Evolutionary conservation across 2,888 invertebrate genomes (phyloP), one percentile per base, ranked within the genome.

Genomic region (Tanytarsus gracilentus): DNA sequence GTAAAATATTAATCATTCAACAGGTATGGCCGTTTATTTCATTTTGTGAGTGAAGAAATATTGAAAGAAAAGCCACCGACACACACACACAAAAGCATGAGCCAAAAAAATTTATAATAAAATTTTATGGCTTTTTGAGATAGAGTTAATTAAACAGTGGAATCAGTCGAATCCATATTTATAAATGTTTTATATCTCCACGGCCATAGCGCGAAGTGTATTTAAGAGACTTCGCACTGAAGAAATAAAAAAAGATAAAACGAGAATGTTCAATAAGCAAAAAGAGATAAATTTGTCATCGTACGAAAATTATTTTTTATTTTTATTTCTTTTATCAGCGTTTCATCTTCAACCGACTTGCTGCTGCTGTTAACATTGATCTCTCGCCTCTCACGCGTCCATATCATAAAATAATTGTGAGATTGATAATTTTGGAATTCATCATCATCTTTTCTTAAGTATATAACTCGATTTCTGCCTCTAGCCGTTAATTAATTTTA

Each of bases 211-310:
- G n/a, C n/a, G n/a, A n/a, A n/a, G n/a, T n/a, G n/a, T n/a, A n/a
- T n/a, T n/a, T n/a, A n/a, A n/a, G n/a, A n/a, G n/a, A n/a, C n/a
- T n/a, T n/a, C n/a, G n/a, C n/a, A n/a, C n/a, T n/a, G 16, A 36
- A 36, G 16, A 36, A 36, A 14, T n/a, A 14, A 16, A 26, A 49
- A 25, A 49, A 49, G 49, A 49, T 25, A 25, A 49, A 49, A 49
- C 14, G 49, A 25, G 49, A 49, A 49, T 49, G 49, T 49, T 49
- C 49, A 49, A 49, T 49, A 49, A 49, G 49, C 49, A 49, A 49
- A 49, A 49, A 49, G 49, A 49, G 25, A 49, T 49, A 49, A 49
- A 49, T 49, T 49, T 49, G 49, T 49, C 49, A 49, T 49, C 49
- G 26, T 18, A n/a, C 14, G 49, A 49, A 49, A 49, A 49, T 49